Evolutionary conservation across 2,113 vertebrate genomes (phyloP).

Genomic region (Pseudopodoces humilis): DNA sequence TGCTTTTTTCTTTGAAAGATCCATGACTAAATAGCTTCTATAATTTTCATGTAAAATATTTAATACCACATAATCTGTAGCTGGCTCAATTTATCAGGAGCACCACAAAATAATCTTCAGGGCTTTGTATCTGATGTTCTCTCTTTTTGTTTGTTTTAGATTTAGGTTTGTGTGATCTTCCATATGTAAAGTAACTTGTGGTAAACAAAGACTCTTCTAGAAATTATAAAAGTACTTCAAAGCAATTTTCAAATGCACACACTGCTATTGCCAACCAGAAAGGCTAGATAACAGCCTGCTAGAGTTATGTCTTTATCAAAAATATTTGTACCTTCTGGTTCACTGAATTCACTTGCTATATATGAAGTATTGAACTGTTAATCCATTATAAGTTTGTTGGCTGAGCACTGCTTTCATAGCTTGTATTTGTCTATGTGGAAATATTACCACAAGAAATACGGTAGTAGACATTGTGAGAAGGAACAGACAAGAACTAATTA

Average conservation of each 20-base stretch:
- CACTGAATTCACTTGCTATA: neutral
- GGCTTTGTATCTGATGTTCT: neutral
- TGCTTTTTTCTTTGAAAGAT: neutral
- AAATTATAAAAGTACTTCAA: slow-evolving; percentile 5
- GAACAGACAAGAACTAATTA: neutral
- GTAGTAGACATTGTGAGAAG: neutral
- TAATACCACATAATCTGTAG: neutral
- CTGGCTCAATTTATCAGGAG: neutral
- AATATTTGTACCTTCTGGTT: neutral
- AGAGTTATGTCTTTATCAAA: neutral
- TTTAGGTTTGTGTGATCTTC: neutral
- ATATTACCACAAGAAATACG: neutral
- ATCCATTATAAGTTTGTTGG: neutral
- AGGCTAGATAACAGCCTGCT: neutral
- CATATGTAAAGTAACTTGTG: neutral
- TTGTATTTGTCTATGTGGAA: neutral
- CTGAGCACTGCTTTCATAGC: neutral
- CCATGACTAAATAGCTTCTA: neutral
- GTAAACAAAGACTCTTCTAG: neutral
- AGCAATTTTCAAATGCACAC: neutral
- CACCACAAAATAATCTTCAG: neutral
- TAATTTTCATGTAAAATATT: neutral
- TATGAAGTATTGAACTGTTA: neutral
- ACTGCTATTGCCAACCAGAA: neutral
- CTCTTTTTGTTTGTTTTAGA: neutral